Conservation (phyloP, 2,113 vertebrate genomes). For the Albula goreensis region DNA sequence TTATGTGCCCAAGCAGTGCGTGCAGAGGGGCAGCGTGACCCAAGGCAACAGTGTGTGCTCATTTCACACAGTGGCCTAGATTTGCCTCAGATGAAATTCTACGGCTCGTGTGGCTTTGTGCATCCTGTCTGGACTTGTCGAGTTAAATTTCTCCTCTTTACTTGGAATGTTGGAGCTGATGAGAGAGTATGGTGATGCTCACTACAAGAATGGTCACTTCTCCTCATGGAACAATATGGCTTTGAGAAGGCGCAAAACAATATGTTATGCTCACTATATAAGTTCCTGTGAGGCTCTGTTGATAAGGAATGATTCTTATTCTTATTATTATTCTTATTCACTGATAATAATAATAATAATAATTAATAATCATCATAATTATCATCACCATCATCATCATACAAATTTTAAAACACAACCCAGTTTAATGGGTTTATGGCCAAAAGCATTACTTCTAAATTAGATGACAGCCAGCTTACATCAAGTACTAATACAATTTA, state of each 20-base stretch:
- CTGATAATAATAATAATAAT: too few species aligned
- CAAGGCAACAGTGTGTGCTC: conserved; percentile 37
- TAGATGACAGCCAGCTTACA: too few species aligned
- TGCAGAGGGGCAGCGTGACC: conserved; percentile 21
- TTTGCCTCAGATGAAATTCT: conserved; percentile 43
- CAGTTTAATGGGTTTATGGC: too few species aligned
- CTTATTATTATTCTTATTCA: too few species aligned
- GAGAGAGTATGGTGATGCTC: background rate
- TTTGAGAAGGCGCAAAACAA: background rate
- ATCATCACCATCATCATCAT: too few species aligned
- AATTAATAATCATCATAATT: too few species aligned
- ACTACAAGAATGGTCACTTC: background rate
- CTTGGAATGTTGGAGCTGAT: background rate
- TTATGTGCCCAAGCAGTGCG: background rate
- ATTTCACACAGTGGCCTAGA: conserved; percentile 43
- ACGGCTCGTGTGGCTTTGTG: background rate
- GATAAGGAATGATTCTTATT: too few species aligned
- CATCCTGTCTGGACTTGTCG: conserved; percentile 42
- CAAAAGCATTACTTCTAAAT: too few species aligned
- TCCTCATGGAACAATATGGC: background rate
- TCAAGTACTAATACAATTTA: background rate
- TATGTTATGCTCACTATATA: background rate
- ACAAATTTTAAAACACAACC: too few species aligned
- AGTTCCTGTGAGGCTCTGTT: too few species aligned
- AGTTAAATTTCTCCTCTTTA: background rate